These are phyloP conservation scores for Colaptes auratus DNA, from an alignment of 2,113 vertebrate genomes.

Conservation along the genomic window DNA sequence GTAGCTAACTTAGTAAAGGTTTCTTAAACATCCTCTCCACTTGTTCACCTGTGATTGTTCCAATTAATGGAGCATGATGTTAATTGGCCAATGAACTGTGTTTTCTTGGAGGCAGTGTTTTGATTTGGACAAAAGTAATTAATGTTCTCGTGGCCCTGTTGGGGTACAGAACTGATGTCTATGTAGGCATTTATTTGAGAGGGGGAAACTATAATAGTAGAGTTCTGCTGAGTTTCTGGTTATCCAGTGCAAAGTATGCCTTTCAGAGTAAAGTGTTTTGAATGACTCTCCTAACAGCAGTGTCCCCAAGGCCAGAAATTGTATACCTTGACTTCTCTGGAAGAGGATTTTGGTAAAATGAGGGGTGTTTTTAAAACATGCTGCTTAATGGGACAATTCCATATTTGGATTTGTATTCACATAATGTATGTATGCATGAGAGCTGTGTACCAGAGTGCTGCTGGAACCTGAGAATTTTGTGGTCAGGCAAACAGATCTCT, in stretches of 20 bases:
- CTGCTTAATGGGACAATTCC: neutral
- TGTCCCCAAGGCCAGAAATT: neutral
- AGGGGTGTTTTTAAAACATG: neutral
- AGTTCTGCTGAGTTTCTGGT: neutral
- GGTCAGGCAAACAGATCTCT: neutral
- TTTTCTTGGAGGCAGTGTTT: neutral
- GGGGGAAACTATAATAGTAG: neutral
- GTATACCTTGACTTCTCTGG: neutral
- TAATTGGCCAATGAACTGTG: neutral
- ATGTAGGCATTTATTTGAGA: fast-evolving
- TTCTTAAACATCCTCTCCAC: neutral
- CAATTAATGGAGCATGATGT: neutral
- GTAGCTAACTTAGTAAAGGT: neutral
- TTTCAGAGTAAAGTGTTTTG: neutral
- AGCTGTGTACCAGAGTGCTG: neutral
- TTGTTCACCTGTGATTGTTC: neutral
- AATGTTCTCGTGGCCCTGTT: neutral
- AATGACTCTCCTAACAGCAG: neutral
- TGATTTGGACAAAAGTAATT: neutral
- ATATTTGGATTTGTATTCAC: neutral
- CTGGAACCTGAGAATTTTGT: neutral
- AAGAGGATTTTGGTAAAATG: neutral
- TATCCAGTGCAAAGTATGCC: neutral
- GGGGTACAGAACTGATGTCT: neutral
- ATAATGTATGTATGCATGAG: neutral